These are phyloP conservation scores for Phymorhynchus buccinoides DNA, from an alignment of 1,140 invertebrate genomes.

Conservation along the genomic window DNA sequence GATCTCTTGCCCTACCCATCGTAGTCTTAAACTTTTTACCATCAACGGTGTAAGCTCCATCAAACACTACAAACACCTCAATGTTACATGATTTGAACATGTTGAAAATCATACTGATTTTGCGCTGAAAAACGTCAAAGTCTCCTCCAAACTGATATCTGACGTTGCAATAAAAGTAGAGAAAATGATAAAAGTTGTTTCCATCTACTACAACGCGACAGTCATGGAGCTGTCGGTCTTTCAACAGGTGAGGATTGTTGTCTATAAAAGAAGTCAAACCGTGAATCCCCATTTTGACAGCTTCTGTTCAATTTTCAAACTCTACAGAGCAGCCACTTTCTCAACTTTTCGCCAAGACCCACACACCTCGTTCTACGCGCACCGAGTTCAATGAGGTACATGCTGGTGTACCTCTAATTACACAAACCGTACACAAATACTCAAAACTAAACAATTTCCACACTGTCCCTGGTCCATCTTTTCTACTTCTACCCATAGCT, in stretches of 20 bases:
- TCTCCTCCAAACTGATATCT: conserved; percentile 88
- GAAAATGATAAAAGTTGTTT: conserved; percentile 82
- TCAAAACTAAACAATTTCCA: too few relatives aligned
- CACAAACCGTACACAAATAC: too few relatives aligned
- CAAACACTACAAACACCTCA: conserved; percentile 84
- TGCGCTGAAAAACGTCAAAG: conserved; percentile 83
- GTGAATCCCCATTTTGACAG: conserved; percentile 79
- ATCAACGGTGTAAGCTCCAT: conserved; percentile 83
- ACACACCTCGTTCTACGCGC: too few relatives aligned
- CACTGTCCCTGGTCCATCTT: too few relatives aligned
- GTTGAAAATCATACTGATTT: conserved; percentile 82
- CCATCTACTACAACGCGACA: conserved; percentile 87
- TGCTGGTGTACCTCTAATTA: too few relatives aligned
- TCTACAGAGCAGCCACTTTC: too few relatives aligned
- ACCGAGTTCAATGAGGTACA: too few relatives aligned
- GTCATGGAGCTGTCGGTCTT: conserved; percentile 80
- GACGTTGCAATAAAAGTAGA: conserved; percentile 80
- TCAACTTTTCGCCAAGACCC: too few relatives aligned
- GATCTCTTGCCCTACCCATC: conserved; percentile 78
- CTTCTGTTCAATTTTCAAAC: too few relatives aligned
- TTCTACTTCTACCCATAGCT: too few relatives aligned
- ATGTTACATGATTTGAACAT: conserved; percentile 83
- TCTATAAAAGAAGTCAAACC: conserved; percentile 78
- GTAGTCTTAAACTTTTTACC: conserved; percentile 84
- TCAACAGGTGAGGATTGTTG: conserved; percentile 79